Base-by-base conservation (phyloP, 2,888 invertebrate species). In the Cataglyphis rosenhaueri region DNA sequence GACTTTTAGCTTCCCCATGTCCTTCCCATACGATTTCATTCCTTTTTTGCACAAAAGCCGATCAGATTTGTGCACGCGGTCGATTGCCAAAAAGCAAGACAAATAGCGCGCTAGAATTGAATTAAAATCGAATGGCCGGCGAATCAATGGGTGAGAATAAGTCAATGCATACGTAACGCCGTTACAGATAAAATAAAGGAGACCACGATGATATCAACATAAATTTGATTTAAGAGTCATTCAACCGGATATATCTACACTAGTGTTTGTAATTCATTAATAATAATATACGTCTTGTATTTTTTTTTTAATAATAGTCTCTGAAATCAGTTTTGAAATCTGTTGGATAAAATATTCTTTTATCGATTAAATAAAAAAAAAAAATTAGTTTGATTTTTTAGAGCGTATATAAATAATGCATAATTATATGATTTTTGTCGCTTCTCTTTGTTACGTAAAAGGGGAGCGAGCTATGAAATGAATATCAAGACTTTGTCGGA, bases 61-160 rank as follows among this genome's bases (percentile, higher is more conserved):
- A 86, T 86, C 81, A 84, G 84, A 85, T 87, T 89, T 85, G 85
- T 88, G 74, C 78, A 71, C 82, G 81, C 78, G 68, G 32, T 6
- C 84, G 84, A 87, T 86, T 85, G 87, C 76, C 90, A 87, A 88
- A 84, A 87, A 89, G 78, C 85, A 84, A 87, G 75, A 84, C 85
- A 88, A 89, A 88, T 82, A 88, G 65, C 38, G 18, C 38, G 15
- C 10, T 32, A 82, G 68, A 83, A 89, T 89, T 90, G 84, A 85
- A 89, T 89, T 89, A 88, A 89, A 89, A 89, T 90, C 82, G 85
- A 87, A 88, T 87, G 79, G 76, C 75, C 81, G 81, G 61, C 83
- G 74, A 89, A 88, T 89, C 88, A 87, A 87, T 85, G 87, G 85
- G 88, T 86, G 89, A 85, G 83, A 89, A 89, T 86, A 89, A 87